These are phyloP conservation scores for Drosophila ficusphila DNA, from an alignment of 1,140 invertebrate species.

Conservation along the genomic window DNA sequence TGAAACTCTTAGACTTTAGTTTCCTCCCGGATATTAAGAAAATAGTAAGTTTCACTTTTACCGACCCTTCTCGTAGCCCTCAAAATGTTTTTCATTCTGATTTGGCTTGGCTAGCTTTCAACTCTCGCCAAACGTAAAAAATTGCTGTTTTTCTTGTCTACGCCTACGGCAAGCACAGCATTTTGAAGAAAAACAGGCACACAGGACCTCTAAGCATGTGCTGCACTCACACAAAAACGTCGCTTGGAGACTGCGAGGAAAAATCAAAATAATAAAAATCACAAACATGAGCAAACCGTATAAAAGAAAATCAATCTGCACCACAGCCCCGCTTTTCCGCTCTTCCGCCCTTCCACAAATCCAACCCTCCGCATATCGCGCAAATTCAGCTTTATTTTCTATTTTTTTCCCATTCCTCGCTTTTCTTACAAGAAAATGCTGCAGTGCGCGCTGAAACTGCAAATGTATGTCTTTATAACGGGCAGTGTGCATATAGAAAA, in stretches of 20 bases:
- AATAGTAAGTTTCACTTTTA: no score
- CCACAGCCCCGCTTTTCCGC: background rate
- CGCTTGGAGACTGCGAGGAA: conserved; percentile 15
- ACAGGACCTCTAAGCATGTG: conserved; percentile 13
- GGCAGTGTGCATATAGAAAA: conserved; percentile 66
- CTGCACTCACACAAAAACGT: background rate
- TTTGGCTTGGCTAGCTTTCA: conserved; percentile 3
- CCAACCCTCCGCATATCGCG: conserved; percentile 48
- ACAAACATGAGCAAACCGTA: conserved; percentile 68
- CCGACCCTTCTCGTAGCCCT: no score
- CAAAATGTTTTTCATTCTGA: background rate
- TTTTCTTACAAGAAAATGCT: conserved; percentile 78
- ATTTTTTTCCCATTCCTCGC: conserved; percentile 42
- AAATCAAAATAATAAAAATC: conserved; percentile 69
- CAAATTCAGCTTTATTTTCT: conserved; percentile 79
- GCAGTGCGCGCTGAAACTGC: conserved; percentile 68
- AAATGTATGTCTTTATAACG: conserved; percentile 80
- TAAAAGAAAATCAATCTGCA: conserved; percentile 74
- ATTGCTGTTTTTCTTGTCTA: conserved; percentile 39
- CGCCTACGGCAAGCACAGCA: conserved; percentile 27
- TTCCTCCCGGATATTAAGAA: no score
- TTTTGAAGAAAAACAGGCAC: conserved; percentile 1
- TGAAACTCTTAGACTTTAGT: no score
- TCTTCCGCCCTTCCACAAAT: conserved; percentile 9
- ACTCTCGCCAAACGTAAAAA: conserved; percentile 6